Percentiles rank a stretch among this genome's conserved stretches.
These are phyloP conservation scores for Cherax destructor DNA, from an alignment of 1,140 invertebrate species.

Conservation along the genomic window DNA sequence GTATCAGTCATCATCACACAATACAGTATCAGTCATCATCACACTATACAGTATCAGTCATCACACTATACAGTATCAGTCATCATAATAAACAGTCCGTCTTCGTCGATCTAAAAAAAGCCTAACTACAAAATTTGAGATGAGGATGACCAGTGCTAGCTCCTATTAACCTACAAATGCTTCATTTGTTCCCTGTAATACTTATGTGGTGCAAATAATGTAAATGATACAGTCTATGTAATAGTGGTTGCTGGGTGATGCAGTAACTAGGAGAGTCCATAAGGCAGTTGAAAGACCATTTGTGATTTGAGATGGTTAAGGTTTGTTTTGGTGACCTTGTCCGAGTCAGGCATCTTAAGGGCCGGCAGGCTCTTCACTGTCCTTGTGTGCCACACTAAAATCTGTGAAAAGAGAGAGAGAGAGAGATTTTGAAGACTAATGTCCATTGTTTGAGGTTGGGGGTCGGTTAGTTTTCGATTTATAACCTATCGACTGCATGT, in stretches of 20 bases:
- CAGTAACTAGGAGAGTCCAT: conserved; percentile 36
- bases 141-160: not conserved
- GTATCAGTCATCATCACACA: too few relatives aligned
- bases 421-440: not conserved
- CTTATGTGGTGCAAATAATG: not conserved
- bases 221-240: not conserved
- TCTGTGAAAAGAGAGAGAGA: conserved; percentile 75
- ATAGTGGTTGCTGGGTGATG: not conserved
- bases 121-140: not conserved
- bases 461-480: too few relatives aligned
- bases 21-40: too few relatives aligned
- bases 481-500: too few relatives aligned
- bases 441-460: too few relatives aligned
- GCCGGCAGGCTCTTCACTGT: conserved; percentile 86
- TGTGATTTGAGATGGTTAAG: conserved; percentile 47
- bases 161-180: not conserved
- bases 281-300: conserved; percentile 59
- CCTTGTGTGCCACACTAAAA: conserved; percentile 92
- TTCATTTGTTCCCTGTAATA: not conserved
- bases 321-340: conserved; percentile 62
- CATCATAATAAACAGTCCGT: not conserved
- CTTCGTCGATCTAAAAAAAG: not conserved
- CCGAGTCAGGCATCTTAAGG: conserved; percentile 75
- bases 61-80: too few relatives aligned
- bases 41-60: too few relatives aligned